Evolutionary conservation across 1,140 invertebrate genomes (phyloP), one percentile per base, ranked within the genome.

Genomic region (Olivierus martensii): DNA sequence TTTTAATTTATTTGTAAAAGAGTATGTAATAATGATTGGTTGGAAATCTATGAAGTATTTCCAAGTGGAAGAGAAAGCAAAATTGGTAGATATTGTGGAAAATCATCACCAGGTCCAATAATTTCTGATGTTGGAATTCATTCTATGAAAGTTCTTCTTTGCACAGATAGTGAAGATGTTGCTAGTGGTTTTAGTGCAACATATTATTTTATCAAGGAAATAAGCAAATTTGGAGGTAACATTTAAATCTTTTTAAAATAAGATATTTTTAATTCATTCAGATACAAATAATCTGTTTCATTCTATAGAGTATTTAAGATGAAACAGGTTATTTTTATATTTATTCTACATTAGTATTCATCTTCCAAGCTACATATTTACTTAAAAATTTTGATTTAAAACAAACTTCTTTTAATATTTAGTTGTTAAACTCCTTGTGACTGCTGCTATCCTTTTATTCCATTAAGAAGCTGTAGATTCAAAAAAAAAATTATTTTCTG

Each of bases 131-230:
- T 82, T 18, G 85, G 85, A 17, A 85, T 87, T 10, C 75, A 80
- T 37, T 84, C 84, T 3, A 73, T 93, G 22, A 85, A 84, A 63
- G 77, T 94, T 17, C 75, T 89, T 41, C 71, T 93, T 28, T 84
- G 87, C 64, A 84, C 89, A 5, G 84, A 94, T 65, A 72, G 75
- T 9, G 81, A 84, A 57, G 78, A 79, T 38, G 87, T 92, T 18
- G 86, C 79, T 53, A 90, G 84, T 60, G 90, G 90, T 11, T 95
- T 95, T 68, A 87, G 87, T 64, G 88, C 86, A 2, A 66, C 81
- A 59, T 95, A 94, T 65, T 79, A 82, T 56, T 94, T 92, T 67
- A 84, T 90, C 70, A 76, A 11, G 3, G 36, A 45, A 28, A 28
- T 28, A 9, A 28, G 28, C n/a, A 56, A 56, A 39, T 58, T 58